phyloP scores from a whole-genome alignment of 1,140 invertebrate genomes.

The Drosophila bocqueti region DNA sequence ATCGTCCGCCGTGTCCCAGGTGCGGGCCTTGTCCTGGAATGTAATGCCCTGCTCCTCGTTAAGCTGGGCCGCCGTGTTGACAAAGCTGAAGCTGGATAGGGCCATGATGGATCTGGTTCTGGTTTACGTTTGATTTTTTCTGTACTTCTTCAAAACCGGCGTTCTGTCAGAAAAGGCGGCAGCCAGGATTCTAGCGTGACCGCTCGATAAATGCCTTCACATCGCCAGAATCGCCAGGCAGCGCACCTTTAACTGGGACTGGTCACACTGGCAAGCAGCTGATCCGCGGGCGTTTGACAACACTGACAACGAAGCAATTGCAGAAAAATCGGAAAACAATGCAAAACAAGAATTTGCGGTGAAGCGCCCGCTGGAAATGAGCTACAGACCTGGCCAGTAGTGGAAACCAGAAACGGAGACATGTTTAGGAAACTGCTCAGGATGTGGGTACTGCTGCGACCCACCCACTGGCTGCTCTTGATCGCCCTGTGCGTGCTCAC shows the following conservation, averaged over 20 bases:
- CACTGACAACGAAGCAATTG: constrained; percentile 12
- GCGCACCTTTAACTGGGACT: no score
- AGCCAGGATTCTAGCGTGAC: constrained; percentile 3
- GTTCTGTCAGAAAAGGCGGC: constrained; percentile 14
- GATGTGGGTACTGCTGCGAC: constrained; percentile 68
- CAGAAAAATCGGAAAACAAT: constrained; percentile 43
- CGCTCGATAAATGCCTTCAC: neutral
- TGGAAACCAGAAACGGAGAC: constrained; percentile 11
- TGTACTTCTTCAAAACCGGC: constrained; percentile 50
- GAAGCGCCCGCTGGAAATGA: constrained; percentile 48
- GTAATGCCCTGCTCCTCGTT: constrained; percentile 65
- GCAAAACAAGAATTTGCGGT: constrained; percentile 34
- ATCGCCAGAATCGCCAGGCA: neutral
- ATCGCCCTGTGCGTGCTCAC: constrained; percentile 55
- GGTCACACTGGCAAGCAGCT: neutral
- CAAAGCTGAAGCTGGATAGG: constrained; percentile 64
- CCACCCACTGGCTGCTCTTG: constrained; percentile 62
- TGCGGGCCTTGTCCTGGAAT: constrained; percentile 66
- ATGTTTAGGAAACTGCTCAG: constrained; percentile 68
- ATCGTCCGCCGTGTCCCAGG: constrained; percentile 70
- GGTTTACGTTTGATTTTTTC: constrained; percentile 5
- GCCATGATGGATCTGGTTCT: constrained; percentile 12
- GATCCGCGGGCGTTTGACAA: constrained; percentile 1
- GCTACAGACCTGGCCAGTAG: constrained; percentile 9
- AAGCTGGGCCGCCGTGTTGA: constrained; percentile 57